Base-by-base conservation (phyloP, 1,140 invertebrate species). In the Phortica variegata region DNA sequence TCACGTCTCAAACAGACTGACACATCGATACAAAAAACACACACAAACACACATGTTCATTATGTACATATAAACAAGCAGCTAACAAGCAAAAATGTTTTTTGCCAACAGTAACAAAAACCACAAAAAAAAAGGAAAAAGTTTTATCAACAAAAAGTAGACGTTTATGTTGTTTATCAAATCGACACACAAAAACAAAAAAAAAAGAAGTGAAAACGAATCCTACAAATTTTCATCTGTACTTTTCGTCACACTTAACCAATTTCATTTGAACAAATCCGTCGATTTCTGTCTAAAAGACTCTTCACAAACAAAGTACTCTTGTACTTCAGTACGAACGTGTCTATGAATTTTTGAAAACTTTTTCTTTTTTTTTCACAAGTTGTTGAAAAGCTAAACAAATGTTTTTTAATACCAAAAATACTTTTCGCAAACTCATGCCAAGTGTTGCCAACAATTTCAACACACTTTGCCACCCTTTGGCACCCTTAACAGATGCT, bases 341-440 rank as follows among this genome's bases (percentile, higher is more conserved):
- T 34, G 33, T 15, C 33, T 34, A 34, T 34, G 33, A 34, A 34
- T 34, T 34, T n/a, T 34, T 10, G n/a, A n/a, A n/a, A n/a, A n/a
- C n/a, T 34, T 34, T 34, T 34, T 10, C 12, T 34, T 34, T 7
- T 34, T 10, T 34, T 10, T 5, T 4, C 33, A 34, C 33, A 10
- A 34, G 33, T n/a, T 7, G 33, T 15, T 34, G 33, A 6, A 7
- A 15, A 34, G 5, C 33, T 4, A 34, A 10, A 34, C 33, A 34
- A 34, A 34, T n/a, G n/a, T n/a, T n/a, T 34, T 4, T 15, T 34
- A 34, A 34, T 34, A n/a, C 33, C 13, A 15, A 34, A 34, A 34
- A 34, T 34, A 10, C 33, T 34, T 34, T 34, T 15, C 5, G 4
- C 33, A 15, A 10, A 34, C n/a, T n/a, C n/a, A n/a, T n/a, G n/a